Conservation (phyloP, 2,888 invertebrate genomes). For the Argyra leucocephala region DNA sequence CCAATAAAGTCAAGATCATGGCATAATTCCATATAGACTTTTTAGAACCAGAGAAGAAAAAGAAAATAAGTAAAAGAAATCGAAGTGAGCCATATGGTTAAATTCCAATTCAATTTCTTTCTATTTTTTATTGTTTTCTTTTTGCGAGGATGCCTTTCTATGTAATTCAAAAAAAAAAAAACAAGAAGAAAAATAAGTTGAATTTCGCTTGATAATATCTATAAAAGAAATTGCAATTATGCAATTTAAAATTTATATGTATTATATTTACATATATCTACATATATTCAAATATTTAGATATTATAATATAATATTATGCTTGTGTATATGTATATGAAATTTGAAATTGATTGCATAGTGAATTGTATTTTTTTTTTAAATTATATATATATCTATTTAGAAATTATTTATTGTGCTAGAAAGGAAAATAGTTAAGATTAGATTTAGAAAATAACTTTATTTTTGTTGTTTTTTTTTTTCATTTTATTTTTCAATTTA, state of each 20-base stretch:
- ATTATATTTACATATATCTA: neutral
- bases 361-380: neutral
- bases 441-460: neutral
- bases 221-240: conserved; percentile 3
- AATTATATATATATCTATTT: neutral
- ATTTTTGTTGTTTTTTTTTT: neutral
- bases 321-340: neutral
- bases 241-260: neutral
- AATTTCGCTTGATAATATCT: conserved; percentile 2
- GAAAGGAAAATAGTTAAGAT: neutral
- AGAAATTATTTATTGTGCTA: conserved; percentile 3
- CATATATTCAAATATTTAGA: neutral
- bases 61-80: neutral
- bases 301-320: neutral
- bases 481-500: neutral
- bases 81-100: neutral
- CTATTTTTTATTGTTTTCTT: neutral
- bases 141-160: neutral
- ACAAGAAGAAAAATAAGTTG: neutral
- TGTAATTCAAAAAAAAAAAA: neutral
- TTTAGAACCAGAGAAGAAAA: neutral
- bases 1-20: neutral
- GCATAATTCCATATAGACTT: neutral
- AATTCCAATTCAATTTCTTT: neutral
- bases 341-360: neutral